phyloP scores from a whole-genome alignment of 1,140 invertebrate species.

The Hestina assimilis region DNA sequence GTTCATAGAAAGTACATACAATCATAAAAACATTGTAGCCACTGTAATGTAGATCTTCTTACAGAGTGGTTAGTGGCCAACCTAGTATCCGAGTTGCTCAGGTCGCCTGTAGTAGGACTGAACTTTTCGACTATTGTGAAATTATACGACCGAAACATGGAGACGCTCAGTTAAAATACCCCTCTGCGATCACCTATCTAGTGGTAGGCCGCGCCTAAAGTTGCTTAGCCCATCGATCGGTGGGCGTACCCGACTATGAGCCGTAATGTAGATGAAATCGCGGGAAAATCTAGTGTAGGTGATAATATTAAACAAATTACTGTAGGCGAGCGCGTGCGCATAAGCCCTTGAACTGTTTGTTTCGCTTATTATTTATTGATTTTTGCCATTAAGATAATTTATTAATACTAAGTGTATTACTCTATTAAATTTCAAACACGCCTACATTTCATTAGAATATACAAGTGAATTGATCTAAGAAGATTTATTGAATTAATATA shows the following conservation, averaged over 20 bases:
- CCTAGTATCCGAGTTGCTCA: too few relatives aligned
- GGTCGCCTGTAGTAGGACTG: too few relatives aligned
- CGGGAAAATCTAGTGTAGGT: neutral
- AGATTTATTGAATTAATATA: conserved; percentile 4
- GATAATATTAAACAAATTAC: neutral
- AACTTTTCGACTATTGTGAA: too few relatives aligned
- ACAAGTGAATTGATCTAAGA: neutral
- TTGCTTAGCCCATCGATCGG: too few relatives aligned
- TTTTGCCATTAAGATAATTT: conserved; percentile 13
- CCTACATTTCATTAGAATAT: conserved; percentile 4
- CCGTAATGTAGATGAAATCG: neutral
- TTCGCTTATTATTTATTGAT: conserved; percentile 15
- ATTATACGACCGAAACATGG: too few relatives aligned
- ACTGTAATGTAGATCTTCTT: too few relatives aligned
- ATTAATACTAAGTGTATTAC: conserved; percentile 2
- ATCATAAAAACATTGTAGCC: neutral
- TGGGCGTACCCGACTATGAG: too few relatives aligned
- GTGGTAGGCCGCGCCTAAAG: too few relatives aligned
- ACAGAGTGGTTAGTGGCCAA: too few relatives aligned
- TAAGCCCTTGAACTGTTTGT: conserved; percentile 6
- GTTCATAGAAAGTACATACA: neutral
- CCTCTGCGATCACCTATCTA: too few relatives aligned
- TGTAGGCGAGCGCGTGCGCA: conserved; percentile 9
- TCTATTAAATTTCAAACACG: conserved; percentile 10
- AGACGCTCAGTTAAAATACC: too few relatives aligned